Percentiles rank a stretch among this genome's conserved stretches.
These are phyloP conservation scores for Chaetodon trifascialis DNA, from an alignment of 2,113 vertebrate species.

Conservation along the genomic window DNA sequence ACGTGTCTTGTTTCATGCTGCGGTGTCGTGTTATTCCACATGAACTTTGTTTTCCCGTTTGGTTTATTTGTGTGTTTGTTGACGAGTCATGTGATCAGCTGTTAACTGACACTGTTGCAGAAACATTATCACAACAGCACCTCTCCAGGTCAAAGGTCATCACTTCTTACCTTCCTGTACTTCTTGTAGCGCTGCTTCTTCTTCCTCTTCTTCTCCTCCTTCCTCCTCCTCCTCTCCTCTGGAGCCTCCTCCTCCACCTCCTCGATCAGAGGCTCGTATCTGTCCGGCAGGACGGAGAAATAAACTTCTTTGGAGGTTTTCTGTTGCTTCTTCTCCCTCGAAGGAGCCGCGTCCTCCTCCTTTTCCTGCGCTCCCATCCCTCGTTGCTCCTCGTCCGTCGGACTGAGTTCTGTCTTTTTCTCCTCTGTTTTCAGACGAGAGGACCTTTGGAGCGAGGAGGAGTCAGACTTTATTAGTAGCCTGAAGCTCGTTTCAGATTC, in stretches of 20 bases:
- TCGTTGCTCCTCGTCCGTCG: not conserved
- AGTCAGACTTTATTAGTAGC: conserved; percentile 60
- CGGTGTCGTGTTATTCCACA: too few species aligned
- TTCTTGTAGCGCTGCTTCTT: conserved; percentile 76
- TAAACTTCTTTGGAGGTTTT: conserved; percentile 80
- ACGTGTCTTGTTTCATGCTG: too few species aligned
- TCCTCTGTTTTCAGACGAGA: conserved; percentile 79
- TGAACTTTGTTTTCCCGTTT: too few species aligned
- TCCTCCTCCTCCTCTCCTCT: conserved; percentile 49
- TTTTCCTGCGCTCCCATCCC: conserved; percentile 53
- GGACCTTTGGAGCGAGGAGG: conserved; percentile 84
- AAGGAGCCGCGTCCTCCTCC: conserved; percentile 14
- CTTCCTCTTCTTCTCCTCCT: conserved; percentile 61
- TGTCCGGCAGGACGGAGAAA: conserved; percentile 80
- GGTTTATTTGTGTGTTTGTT: too few species aligned
- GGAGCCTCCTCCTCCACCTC: conserved; percentile 60
- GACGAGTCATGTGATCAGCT: too few species aligned
- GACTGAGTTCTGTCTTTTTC: not conserved
- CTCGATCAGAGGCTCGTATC: conserved; percentile 82
- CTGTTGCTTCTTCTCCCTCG: conserved; percentile 22
- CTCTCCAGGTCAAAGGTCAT: conserved; percentile 22
- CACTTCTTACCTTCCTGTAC: conserved; percentile 78
- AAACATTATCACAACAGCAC: too few species aligned
- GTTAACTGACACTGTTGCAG: too few species aligned
- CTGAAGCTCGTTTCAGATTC: conserved; percentile 31